These are phyloP conservation scores for Drosophila mayaguana DNA, from an alignment of 2,888 invertebrate species.

Conservation along the genomic window DNA sequence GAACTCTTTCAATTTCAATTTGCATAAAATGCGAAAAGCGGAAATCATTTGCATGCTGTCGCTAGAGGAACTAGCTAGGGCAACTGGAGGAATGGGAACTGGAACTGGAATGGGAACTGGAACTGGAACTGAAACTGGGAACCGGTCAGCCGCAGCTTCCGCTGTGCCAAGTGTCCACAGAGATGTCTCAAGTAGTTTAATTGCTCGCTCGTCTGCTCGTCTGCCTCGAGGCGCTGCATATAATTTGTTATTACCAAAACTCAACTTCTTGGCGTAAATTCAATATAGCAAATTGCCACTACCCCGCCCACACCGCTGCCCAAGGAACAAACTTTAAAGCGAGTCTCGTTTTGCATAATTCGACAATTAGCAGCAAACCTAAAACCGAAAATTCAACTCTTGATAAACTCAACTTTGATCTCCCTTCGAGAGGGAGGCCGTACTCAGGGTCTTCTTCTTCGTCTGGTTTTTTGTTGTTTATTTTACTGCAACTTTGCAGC, in stretches of 20 bases:
- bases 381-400: conserved; percentile 22
- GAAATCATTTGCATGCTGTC: conserved; percentile 63
- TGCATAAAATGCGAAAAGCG: conserved; percentile 60
- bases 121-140: conserved; percentile 16
- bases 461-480: conserved; percentile 32
- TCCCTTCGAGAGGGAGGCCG: too few species aligned
- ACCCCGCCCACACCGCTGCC: not conserved
- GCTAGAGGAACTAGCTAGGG: not conserved
- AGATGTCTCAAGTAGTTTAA: conserved; percentile 70
- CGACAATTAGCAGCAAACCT: conserved; percentile 42
- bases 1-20: conserved; percentile 47
- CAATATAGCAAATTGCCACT: conserved; percentile 33
- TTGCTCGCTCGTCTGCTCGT: conserved; percentile 43
- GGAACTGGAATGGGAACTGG: conserved; percentile 1
- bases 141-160: conserved; percentile 33
- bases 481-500: conserved; percentile 51
- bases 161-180: conserved; percentile 33
- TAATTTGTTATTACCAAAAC: not conserved
- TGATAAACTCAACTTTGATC: conserved; percentile 29
- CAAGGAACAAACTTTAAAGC: not conserved
- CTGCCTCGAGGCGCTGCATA: conserved; percentile 9
- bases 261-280: conserved; percentile 33
- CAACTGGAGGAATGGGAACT: not conserved
- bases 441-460: not conserved
- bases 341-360: conserved; percentile 51